These are phyloP conservation scores for Eptesicus fuscus DNA, from an alignment of 2,113 vertebrate species.

Conservation along the genomic window DNA sequence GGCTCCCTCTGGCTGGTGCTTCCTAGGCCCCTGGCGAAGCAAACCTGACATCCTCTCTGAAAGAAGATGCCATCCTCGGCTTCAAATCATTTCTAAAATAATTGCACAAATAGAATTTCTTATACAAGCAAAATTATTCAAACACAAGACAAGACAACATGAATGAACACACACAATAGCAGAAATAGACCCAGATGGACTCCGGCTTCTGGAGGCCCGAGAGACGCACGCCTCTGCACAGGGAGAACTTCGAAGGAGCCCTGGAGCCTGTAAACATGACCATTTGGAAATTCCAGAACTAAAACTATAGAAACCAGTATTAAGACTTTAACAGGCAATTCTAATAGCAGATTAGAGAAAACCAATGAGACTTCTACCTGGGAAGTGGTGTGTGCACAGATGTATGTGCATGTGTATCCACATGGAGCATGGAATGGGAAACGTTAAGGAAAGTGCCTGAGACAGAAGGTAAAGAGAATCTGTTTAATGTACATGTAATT, in stretches of 20 bases:
- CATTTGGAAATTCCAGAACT: background rate
- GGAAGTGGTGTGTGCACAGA: background rate
- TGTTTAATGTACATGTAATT: background rate
- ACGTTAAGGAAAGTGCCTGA: background rate
- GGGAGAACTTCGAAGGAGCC: background rate
- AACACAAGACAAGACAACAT: background rate
- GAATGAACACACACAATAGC: background rate
- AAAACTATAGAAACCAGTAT: background rate
- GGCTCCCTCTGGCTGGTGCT: background rate
- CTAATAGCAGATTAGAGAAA: background rate
- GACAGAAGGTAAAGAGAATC: background rate
- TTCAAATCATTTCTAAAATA: slow-evolving; percentile 4
- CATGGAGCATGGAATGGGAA: background rate
- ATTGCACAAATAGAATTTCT: slow-evolving; percentile 8
- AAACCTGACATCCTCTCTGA: background rate
- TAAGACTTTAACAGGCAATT: background rate
- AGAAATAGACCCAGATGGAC: background rate
- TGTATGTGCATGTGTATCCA: background rate
- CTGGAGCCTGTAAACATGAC: slow-evolving; percentile 3
- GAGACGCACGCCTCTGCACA: background rate
- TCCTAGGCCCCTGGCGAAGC: background rate
- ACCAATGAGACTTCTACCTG: background rate
- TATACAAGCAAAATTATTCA: background rate
- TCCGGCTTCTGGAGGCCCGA: background rate
- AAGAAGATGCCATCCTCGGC: background rate